phyloP scores from a whole-genome alignment of 2,888 invertebrate species.

The Microplitis manilae region DNA sequence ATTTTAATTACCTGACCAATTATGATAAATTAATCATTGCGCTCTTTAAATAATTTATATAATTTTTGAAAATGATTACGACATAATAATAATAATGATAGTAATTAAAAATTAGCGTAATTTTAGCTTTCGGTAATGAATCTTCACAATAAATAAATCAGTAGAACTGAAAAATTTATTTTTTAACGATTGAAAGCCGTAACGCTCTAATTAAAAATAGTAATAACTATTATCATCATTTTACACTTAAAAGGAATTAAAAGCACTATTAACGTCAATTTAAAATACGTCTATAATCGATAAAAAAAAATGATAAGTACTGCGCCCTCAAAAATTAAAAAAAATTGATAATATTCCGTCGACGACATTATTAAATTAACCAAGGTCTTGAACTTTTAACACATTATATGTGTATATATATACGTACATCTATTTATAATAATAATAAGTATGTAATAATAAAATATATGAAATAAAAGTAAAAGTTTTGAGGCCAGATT shows the following conservation, averaged over 20 bases:
- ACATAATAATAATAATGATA: too few relatives aligned
- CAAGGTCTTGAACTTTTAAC: background rate
- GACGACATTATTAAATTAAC: background rate
- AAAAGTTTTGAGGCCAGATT: slow-evolving; percentile 26
- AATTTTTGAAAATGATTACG: too few relatives aligned
- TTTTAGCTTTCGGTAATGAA: background rate
- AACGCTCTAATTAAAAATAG: background rate
- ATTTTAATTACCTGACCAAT: too few relatives aligned
- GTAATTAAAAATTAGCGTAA: background rate
- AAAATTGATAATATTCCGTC: background rate
- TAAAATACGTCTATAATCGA: too few relatives aligned
- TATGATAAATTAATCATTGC: too few relatives aligned
- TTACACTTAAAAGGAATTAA: too few relatives aligned
- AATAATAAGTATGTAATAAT: background rate
- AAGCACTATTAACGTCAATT: too few relatives aligned
- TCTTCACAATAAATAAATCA: background rate
- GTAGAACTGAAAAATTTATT: background rate
- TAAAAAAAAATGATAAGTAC: background rate
- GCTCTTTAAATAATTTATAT: too few relatives aligned
- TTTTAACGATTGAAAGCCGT: background rate
- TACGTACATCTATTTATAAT: background rate
- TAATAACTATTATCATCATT: too few relatives aligned
- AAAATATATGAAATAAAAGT: background rate
- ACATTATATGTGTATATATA: background rate
- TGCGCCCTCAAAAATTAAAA: background rate